Base-by-base conservation (phyloP, 2,888 invertebrate species). In the Dendrolimus houi region DNA sequence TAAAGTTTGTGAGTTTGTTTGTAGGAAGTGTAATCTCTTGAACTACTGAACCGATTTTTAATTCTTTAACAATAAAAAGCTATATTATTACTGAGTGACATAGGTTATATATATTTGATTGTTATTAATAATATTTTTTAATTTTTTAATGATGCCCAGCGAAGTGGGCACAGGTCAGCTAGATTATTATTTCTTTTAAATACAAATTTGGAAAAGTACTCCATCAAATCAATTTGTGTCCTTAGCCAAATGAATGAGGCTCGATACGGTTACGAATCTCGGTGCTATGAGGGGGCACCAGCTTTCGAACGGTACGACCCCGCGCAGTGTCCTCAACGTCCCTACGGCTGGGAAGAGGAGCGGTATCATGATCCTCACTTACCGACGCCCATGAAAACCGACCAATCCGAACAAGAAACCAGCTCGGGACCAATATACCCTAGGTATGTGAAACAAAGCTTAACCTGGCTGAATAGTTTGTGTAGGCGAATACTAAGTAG, bases 371-470 rank as follows among this genome's bases (percentile, higher is more conserved):
- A 93, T 72, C 91, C 91, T 59, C 91, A 84, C 86, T 91, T 75
- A 74, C 93, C 90, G 74, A 92, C 80, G 65, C 93, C 88, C 76
- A 92, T 91, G 93, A 96, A 96, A 84, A 93, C 94, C 29, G 96
- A 96, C 81, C 92, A 91, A 71, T 87, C 91, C 42, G 93, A 93
- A 68, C 92, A 92, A 67, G 95, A 95, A 69, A 92, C 94, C 70
- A 92, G 85, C 69, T 92, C 93, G 61, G 94, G 94, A 57, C 95
- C 95, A 14, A 92, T 95, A 59, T 95, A 95, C 81, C 95, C 95
- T 65, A 93, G 94, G 94, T 94, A 87, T 72, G 85, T 83, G 60
- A 57, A 53, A 47, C 55, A 56, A 42, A 56, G 47, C 55, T 58
- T 57, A 60, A 29, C 29, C 29, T 29, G 29, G 29, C 6, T 29